Evolutionary conservation across 2,888 invertebrate genomes (phyloP), one percentile per base, ranked within the genome.

Genomic region (Antheraea yamamai): DNA sequence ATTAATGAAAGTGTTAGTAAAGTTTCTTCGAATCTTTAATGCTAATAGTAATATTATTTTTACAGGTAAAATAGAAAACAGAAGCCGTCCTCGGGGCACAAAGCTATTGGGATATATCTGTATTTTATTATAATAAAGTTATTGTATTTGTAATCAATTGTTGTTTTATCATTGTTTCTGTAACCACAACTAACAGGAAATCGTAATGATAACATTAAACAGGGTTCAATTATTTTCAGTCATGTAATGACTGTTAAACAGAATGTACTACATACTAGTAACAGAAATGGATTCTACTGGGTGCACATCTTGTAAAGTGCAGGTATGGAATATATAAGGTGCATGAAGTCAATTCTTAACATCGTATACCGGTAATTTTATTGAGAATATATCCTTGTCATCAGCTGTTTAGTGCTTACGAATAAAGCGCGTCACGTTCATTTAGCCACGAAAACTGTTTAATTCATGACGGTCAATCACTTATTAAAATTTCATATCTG

Each of bases 261-360:
- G 77, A 78, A 95, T 95, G 95, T 87, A 86, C 81, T 93, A 92
- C 80, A 87, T 95, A 78, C 79, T 90, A n/a, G 78, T 95, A 52
- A 89, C 87, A 23, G 93, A 94, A 81, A 83, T 88, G 51, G 92
- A 92, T 80, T 88, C 90, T 20, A 88, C 87, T 26, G 88, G 88
- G 72, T 88, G 86, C 77, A 86, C 88, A n/a, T 90, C 93, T 39
- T 92, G 94, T 80, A 91, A 90, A 87, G 85, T 95, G 74, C 91
- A 92, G 91, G 95, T 94, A 20, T 18, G 55, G 55, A 14, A 55
- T 1, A 55, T 20, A 20, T 55, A 18, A 6, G 20, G 55, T 47
- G 12, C 12, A 47, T 47, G 2, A 12, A 47, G 7, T 12, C 47
- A 7, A 12, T 47, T 47, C 12, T 47, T 47, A 47, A 47, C 12